Conservation (phyloP, 2,113 vertebrate species). For the Trichomycterus rosablanca region DNA sequence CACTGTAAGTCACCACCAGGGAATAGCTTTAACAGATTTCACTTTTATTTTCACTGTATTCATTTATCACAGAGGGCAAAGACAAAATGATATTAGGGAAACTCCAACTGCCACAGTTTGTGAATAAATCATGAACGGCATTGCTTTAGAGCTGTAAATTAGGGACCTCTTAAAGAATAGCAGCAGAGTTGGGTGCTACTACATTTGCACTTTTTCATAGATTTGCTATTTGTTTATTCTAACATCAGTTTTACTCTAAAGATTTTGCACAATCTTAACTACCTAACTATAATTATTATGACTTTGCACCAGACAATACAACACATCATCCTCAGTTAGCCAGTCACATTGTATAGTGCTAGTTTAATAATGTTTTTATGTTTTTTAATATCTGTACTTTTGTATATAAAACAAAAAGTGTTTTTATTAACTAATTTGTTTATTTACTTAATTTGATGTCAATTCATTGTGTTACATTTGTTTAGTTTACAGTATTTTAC, state of each 20-base stretch:
- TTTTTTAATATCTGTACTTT: conserved; percentile 22
- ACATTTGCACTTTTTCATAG: conserved; percentile 57
- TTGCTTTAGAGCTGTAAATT: conserved; percentile 65
- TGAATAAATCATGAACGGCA: conserved; percentile 60
- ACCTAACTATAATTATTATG: neutral
- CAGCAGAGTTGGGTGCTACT: conserved; percentile 56
- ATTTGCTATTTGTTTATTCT: conserved; percentile 54
- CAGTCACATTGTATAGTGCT: neutral
- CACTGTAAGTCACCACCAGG: conserved; percentile 62
- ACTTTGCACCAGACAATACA: conserved; percentile 35
- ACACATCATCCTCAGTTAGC: conserved; percentile 1
- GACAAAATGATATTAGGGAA: conserved; percentile 66
- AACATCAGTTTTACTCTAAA: conserved; percentile 51
- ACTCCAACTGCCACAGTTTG: conserved; percentile 68
- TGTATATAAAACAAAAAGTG: neutral
- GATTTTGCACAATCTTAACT: conserved; percentile 37
- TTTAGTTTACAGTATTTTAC: neutral
- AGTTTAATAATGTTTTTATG: conserved; percentile 17
- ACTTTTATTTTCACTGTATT: conserved; percentile 68
- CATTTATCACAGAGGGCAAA: conserved; percentile 66
- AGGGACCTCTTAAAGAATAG: conserved; percentile 51
- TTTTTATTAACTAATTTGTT: conserved; percentile 1
- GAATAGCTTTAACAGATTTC: conserved; percentile 67
- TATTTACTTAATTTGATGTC: conserved; percentile 1
- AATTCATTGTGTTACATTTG: conserved; percentile 6